These are phyloP conservation scores for Esox lucius DNA, from an alignment of 2,797 vertebrate species.

Conservation along the genomic window DNA sequence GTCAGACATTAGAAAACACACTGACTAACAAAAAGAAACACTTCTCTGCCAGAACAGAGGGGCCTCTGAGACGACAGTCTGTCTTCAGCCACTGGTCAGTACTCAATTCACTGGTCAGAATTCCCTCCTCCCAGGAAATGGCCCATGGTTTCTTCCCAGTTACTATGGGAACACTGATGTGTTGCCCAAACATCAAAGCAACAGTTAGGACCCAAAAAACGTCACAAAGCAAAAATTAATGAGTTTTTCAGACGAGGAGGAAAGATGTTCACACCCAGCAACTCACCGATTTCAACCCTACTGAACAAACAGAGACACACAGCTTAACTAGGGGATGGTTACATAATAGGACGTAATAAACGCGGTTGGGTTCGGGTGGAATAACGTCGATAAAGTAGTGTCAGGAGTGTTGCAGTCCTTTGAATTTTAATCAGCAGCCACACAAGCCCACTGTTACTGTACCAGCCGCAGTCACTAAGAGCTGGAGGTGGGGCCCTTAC, in stretches of 20 bases:
- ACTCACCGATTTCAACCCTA: constrained; percentile 22
- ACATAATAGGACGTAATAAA: neutral
- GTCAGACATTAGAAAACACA: neutral
- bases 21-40: neutral
- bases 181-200: constrained; percentile 48
- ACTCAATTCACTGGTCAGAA: constrained; percentile 39
- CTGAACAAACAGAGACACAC: constrained; percentile 15
- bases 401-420: neutral
- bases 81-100: constrained; percentile 17
- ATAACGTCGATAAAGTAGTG: neutral
- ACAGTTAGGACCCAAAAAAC: constrained; percentile 40
- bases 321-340: neutral
- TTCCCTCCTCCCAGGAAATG: constrained; percentile 60
- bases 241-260: constrained; percentile 40
- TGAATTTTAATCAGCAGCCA: neutral
- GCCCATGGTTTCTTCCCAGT: constrained; percentile 60
- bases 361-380: neutral
- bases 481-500: neutral
- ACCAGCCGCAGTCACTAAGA: neutral
- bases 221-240: constrained; percentile 20
- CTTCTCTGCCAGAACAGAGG: neutral
- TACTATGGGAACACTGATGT: constrained; percentile 61
- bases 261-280: constrained; percentile 35
- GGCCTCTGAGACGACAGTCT: neutral
- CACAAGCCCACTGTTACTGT: neutral